Evolutionary conservation across 2,888 invertebrate genomes (phyloP), one percentile per base, ranked within the genome.

Genomic region (Melanotus villosus): DNA sequence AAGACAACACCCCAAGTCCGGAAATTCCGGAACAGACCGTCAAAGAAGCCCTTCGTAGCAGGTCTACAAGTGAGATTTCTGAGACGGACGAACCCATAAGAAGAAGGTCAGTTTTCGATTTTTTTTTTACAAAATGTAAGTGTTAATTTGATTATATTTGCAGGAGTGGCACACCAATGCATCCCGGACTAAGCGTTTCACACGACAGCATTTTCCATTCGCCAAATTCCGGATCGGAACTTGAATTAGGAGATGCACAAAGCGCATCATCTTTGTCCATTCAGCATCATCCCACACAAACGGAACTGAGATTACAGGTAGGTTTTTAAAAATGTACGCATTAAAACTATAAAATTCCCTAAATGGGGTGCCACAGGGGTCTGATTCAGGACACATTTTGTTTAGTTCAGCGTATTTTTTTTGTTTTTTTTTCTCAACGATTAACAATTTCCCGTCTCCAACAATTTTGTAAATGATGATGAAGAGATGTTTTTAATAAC

Each of bases 201-300:
- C 95, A 96, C 85, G 96, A 96, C 87, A 95, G 95, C 75, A 93
- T 96, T 79, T 96, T 96, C 87, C 93, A 95, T 62, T 94, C 93
- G 81, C 87, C 89, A 18, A 89, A 89, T 59, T 90, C 86, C 21
- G 85, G 84, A 36, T 85, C 86, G 9, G 86, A 86, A 73, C 79
- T 84, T 66, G 85, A 86, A 65, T 78, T 85, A 74, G 85, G 89
- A 68, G 88, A 88, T 75, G 84, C 83, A 18, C 83, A 84, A 71
- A 85, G 86, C 78, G 82, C 85, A 18, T 85, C 85, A 16, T 85
- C 85, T 1, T 79, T 86, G 52, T 85, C 84, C 52, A 82, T 84
- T 70, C 84, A 84, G 41, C 84, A 85, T 76, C 79, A 76, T 65
- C 83, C 82, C 23, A 76, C 75, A 21, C 80, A 81, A 64, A 77